Base-by-base conservation (phyloP, 1,140 invertebrate species). In the Drosophila cardini region DNA sequence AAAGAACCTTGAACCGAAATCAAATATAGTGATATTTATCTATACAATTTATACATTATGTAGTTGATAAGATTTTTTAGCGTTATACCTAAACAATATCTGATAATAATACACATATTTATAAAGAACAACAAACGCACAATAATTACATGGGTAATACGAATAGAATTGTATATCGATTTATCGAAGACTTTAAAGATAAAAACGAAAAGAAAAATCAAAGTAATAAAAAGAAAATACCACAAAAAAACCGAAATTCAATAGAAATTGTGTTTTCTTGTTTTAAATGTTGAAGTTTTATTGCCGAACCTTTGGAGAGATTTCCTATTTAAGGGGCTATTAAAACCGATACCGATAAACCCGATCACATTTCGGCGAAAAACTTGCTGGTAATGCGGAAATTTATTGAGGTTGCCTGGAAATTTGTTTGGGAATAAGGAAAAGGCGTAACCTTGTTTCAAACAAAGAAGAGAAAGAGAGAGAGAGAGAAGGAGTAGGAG, bases 21-120 rank as follows among this genome's bases (percentile, higher is more conserved):
- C 84, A 87, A 87, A 87, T 89, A 89, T 87, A 87, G 84, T 87
- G 84, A 87, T 87, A 87, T 87, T 89, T 87, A 87, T 89, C 80
- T 80, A 67, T 90, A 87, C 65, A 58, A 61, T 65, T 84, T 84
- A 83, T 74, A 45, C 56, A 53, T 63, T 45, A 68, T 45, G 3
- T 72, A 57, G 69, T 32, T 50, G 4, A 21, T 38, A 26, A 53
- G 36, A 55, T 58, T 68, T 65, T 72, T 76, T 43, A 63, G 60
- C 34, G 42, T 18, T 18, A 50, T 42, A 15, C 60, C 7, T 46
- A 38, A 56, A 30, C 16, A 21, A 55, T 56, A 72, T 62, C 48
- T 45, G 70, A 77, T 73, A 73, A 46, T 71, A 45, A 52, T 34
- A 63, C 60, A 63, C 38, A 57, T 82, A 78, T 83, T 83, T 83